phyloP scores from a whole-genome alignment of 1,140 invertebrate species.

The Orchestia grillus region DNA sequence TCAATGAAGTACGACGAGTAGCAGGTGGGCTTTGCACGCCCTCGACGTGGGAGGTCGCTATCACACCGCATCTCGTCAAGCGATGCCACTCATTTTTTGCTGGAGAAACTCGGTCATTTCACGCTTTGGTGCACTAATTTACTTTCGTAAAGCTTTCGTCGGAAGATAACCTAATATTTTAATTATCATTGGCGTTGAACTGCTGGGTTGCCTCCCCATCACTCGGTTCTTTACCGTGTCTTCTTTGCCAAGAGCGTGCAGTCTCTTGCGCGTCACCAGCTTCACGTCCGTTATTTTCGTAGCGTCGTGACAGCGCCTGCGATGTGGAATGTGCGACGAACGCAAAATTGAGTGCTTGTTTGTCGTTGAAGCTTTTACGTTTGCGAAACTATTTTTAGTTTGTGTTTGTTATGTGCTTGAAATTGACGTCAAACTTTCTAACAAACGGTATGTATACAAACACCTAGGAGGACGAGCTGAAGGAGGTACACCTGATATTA shows the following conservation, averaged over 20 bases:
- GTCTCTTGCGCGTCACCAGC: not conserved
- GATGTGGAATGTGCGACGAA: not conserved
- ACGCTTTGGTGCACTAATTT: slow-evolving; percentile 35
- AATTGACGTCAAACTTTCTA: not conserved
- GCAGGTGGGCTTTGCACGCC: not conserved
- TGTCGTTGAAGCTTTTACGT: not conserved
- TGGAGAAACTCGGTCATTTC: not conserved
- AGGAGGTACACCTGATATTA: not conserved
- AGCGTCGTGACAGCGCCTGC: not conserved
- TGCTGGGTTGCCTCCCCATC: not conserved
- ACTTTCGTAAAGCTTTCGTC: not conserved
- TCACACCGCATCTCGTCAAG: not conserved
- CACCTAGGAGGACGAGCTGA: not conserved
- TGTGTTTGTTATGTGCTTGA: not conserved
- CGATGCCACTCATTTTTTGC: not conserved
- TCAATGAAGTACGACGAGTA: not conserved
- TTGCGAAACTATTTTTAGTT: not conserved
- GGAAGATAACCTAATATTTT: not conserved
- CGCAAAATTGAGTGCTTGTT: not conserved
- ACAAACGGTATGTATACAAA: not conserved
- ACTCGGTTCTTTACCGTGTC: not conserved
- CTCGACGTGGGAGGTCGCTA: not conserved
- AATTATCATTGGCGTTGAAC: not conserved
- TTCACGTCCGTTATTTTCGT: not conserved
- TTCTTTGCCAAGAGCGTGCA: not conserved